Conservation (phyloP, 2,888 invertebrate genomes). For the Parnassius glacialis region DNA sequence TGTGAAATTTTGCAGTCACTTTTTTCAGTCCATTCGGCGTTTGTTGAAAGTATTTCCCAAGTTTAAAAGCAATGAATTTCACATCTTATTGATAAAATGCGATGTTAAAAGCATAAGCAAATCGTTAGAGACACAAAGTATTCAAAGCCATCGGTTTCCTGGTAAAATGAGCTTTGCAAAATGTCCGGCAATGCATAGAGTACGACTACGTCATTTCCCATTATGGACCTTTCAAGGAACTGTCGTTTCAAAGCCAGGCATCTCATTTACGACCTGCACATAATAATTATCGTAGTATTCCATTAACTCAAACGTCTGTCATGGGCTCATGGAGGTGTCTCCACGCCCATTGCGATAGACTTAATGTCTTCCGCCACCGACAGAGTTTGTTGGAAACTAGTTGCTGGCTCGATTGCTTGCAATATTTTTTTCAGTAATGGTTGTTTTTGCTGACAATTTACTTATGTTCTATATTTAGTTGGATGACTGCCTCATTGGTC, state of each 20-base stretch:
- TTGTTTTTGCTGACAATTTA: too few species aligned
- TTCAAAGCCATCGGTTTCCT: slow-evolving; percentile 4
- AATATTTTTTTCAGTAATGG: neutral
- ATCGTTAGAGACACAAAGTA: neutral
- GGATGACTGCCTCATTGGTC: too few species aligned
- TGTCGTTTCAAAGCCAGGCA: slow-evolving; percentile 11
- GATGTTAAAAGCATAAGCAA: neutral
- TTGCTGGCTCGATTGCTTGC: neutral
- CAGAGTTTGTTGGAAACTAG: neutral
- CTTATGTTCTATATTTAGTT: too few species aligned
- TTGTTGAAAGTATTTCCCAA: neutral
- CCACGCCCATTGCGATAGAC: slow-evolving; percentile 18
- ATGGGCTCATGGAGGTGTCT: slow-evolving; percentile 15
- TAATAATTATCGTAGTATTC: slow-evolving; percentile 24
- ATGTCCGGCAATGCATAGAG: neutral
- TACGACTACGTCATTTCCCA: slow-evolving; percentile 7
- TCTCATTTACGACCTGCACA: slow-evolving; percentile 20
- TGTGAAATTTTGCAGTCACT: too few species aligned
- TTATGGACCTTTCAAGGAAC: slow-evolving; percentile 4
- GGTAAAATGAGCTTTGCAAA: slow-evolving; percentile 2
- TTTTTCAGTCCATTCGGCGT: neutral
- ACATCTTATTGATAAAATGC: too few species aligned
- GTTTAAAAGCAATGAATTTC: neutral
- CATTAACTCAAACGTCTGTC: slow-evolving; percentile 21
- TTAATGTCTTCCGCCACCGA: slow-evolving; percentile 14